A percentile compares a stretch with the other conserved stretches of the same genome.
These are phyloP conservation scores for human (Homo sapiens) DNA, from an alignment of 2,113 vertebrate species.

Conservation along the genomic window GRCh38 chrX:13832501-13833000, in stretches of 20 bases:
- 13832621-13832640: neutral
- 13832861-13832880: neutral
- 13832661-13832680: neutral
- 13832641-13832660: neutral
- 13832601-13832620: neutral
- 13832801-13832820: neutral
- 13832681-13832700: neutral
- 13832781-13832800: neutral
- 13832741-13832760: neutral
- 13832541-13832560: neutral
- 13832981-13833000: neutral
- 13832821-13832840: neutral
- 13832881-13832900: neutral
- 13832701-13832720: neutral
- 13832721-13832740: neutral
- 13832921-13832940: neutral
- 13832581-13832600: neutral
- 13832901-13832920: neutral
- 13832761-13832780: neutral
- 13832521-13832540: neutral
- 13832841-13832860: neutral
- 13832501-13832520: neutral
- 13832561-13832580: neutral
- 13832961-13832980: neutral
- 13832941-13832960: neutral